Percentiles rank a stretch among this genome's conserved stretches.
phyloP scores from a whole-genome alignment of 2,797 vertebrate genomes.

The Acrossocheilus wenchowensis region DNA sequence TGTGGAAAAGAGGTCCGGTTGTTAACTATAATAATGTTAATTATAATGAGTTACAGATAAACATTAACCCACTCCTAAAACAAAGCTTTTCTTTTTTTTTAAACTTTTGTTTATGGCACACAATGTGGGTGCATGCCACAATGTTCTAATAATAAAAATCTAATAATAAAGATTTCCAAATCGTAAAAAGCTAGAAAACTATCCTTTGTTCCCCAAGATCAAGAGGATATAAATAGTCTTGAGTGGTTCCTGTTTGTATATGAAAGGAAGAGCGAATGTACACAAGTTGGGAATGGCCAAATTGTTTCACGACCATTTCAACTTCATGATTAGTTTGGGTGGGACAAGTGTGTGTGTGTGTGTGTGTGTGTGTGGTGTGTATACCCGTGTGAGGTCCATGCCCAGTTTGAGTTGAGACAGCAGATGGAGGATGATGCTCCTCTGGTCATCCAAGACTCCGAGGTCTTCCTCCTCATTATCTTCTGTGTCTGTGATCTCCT shows the following conservation, averaged over 20 bases:
- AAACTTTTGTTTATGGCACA: not conserved
- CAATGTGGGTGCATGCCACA: not conserved
- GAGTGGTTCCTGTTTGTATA: conserved; percentile 23
- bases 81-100: no score
- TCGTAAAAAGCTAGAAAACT: not conserved
- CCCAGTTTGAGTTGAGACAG: conserved; percentile 97
- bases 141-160: not conserved
- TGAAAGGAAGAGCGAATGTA: conserved; percentile 8
- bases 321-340: not conserved
- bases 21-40: no score
- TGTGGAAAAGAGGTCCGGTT: not conserved
- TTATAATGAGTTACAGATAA: not conserved
- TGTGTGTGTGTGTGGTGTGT: conserved; percentile 6
- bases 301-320: not conserved
- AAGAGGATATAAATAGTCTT: not conserved
- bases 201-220: not conserved
- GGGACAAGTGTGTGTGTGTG: not conserved
- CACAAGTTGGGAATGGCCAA: not conserved
- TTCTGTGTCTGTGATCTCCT: conserved; percentile 89
- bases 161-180: not conserved
- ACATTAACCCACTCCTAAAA: not conserved
- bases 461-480: conserved; percentile 90
- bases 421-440: conserved; percentile 93
- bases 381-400: conserved; percentile 96
- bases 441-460: conserved; percentile 93